Conservation (phyloP, 2,797 vertebrate species). For the Chromis chromis region DNA sequence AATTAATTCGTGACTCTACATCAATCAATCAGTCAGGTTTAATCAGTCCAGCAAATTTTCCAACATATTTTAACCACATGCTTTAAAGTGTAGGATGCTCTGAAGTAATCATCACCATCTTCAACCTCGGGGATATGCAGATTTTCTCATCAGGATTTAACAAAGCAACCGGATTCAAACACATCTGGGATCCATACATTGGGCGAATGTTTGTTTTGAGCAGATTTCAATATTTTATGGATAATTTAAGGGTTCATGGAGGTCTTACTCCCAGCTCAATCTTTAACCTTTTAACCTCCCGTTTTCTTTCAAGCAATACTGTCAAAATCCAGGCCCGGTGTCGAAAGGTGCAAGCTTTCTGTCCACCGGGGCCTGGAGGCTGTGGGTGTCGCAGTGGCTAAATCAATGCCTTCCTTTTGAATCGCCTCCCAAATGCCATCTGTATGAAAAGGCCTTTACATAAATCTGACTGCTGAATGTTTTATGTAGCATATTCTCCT, state of each 20-base stretch:
- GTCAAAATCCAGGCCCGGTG: conserved; percentile 1
- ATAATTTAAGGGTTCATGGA: conserved; percentile 7
- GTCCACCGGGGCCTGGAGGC: conserved; percentile 27
- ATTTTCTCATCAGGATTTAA: neutral
- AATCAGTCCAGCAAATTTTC: neutral
- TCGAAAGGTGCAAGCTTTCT: neutral
- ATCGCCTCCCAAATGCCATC: conserved; percentile 18
- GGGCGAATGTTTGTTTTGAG: neutral
- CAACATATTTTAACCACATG: neutral
- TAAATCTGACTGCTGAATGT: conserved; percentile 46
- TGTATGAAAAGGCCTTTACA: conserved; percentile 41
- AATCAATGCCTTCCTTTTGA: conserved; percentile 34
- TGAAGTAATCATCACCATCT: neutral
- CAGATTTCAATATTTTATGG: neutral
- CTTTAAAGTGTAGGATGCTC: neutral
- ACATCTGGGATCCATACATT: neutral
- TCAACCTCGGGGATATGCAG: neutral
- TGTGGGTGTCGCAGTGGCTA: conserved; percentile 13
- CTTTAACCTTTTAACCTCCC: neutral
- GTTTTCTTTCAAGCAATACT: neutral
- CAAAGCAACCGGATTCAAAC: neutral
- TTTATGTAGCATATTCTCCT: conserved; percentile 46
- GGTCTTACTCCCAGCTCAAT: neutral
- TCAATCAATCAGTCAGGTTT: neutral
- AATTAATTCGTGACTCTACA: neutral